Evolutionary conservation across 2,797 vertebrate species (phyloP).

Genomic region (Cygnus olor): DNA sequence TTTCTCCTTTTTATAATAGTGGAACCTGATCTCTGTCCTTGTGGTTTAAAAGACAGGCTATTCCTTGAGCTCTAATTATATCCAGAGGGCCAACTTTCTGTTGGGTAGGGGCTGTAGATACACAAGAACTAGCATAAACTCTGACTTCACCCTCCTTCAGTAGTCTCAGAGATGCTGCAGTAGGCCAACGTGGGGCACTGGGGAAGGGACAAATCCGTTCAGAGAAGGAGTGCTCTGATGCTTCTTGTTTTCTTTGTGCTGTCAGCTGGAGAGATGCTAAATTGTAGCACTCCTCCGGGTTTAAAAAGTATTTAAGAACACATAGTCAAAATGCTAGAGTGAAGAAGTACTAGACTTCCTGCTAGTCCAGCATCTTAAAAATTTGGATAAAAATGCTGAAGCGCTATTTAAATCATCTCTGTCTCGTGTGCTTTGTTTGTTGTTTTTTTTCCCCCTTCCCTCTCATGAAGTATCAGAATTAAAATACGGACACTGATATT

Average conservation of each 20-base stretch:
- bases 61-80: not conserved
- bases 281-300: not conserved
- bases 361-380: not conserved
- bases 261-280: not conserved
- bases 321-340: not conserved
- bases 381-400: not conserved
- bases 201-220: not conserved
- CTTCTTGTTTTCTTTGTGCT: not conserved
- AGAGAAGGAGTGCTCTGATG: not conserved
- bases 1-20: not conserved
- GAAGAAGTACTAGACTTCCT: not conserved
- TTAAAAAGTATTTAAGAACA: not conserved
- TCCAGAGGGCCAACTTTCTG: slow-evolving; percentile 9
- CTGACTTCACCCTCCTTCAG: slow-evolving; percentile 9
- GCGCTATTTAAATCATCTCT: not conserved
- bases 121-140: not conserved
- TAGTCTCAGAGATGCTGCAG: not conserved
- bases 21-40: not conserved
- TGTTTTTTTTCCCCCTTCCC: no score
- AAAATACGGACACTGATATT: not conserved
- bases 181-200: not conserved
- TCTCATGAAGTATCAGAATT: not conserved
- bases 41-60: not conserved
- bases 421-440: not conserved
- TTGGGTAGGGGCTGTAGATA: not conserved